Evolutionary conservation across 2,113 vertebrate species (phyloP), one percentile per base, ranked within the genome.

Genomic region (Pseudorhombus dupliciocellatus): DNA sequence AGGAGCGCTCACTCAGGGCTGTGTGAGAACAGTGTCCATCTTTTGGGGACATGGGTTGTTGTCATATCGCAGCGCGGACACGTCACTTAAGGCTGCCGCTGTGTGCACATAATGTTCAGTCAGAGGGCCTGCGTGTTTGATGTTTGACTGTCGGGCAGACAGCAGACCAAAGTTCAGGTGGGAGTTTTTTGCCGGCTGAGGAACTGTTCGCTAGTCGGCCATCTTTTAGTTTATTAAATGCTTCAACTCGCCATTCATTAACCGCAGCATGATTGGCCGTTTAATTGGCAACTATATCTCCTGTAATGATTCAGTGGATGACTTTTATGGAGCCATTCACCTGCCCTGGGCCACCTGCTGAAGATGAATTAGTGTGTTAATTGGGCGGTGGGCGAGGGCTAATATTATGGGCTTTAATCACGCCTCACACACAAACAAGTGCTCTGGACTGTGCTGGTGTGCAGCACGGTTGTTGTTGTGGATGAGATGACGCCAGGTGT

Each of bases 331-430:
- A 69, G 68, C 46, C 50, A 5, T 57, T 86, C 84, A 71, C 75
- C 77, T 75, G 74, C 72, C 52, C 52, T 28, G n/a, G 59, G 75
- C 74, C 76, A 75, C 79, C 61, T 69, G 73, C 75, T 68, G 28
- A 31, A 84, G 63, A 83, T 83, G 72, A 79, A 66, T 76, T 60
- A 85, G 79, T 70, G 78, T 5, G 51, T 42, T 88, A 75, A 87
- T 75, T 83, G 69, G 77, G 59, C 48, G 68, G 40, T 40, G 50
- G 53, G 54, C 15, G 60, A 69, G 28, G 63, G 64, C 61, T 79
- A 15, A 70, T 81, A 70, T 76, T 74, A 53, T 54, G 30, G 51
- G 9, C 48, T 64, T 70, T 75, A 40, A 66, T 84, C 61, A 52
- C 30, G 46, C n/a, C 42, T 64, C 3, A 15, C 34, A 26, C 80